Evolutionary conservation across 2,888 invertebrate genomes (phyloP), one percentile per base, ranked within the genome.

Genomic region (Campoplex capitator): DNA sequence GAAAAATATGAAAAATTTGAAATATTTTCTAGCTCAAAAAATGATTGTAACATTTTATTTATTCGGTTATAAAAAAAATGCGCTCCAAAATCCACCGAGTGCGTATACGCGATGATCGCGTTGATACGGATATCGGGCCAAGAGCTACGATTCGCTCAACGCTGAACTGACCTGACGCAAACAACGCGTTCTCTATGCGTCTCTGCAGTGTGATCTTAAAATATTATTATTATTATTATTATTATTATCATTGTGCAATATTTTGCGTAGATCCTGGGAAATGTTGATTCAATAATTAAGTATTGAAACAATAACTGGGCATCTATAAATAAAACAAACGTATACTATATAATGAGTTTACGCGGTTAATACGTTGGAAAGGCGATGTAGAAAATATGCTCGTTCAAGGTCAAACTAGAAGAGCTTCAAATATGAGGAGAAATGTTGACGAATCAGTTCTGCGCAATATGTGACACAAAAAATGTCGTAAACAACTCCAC

Each of bases 131-230:
- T 84, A 54, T 6, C 38, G 16, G 62, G 54, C 51, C 18, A 28
- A n/a, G 81, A 73, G 38, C n/a, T 48, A 68, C 38, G 28, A 75
- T 65, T 45, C 56, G 71, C 28, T 58, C 58, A 83, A 68, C 56
- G 78, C 77, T 78, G 58, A 78, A 85, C 85, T 85, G 85, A 85
- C 85, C 85, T 85, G 68, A 70, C 85, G 67, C 78, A 83, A 85
- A 75, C 62, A 54, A 23, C 23, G 23, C 42, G 32, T 74, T 38
- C 42, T 67, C 54, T 67, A 74, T 38, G 23, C 56, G 65, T 42
- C 51, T 70, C 18, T 73, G 32, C 62, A 18, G 18, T n/a, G 35
- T 56, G 56, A 35, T 48, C 18, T 70, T 54, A 76, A 48, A 65
- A 23, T 23, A 23, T 23, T 23, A 23, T 16, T 48, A 23, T 48